Evolutionary conservation across 2,113 vertebrate genomes (phyloP).

Genomic region (Nothobranchius kuhntae): DNA sequence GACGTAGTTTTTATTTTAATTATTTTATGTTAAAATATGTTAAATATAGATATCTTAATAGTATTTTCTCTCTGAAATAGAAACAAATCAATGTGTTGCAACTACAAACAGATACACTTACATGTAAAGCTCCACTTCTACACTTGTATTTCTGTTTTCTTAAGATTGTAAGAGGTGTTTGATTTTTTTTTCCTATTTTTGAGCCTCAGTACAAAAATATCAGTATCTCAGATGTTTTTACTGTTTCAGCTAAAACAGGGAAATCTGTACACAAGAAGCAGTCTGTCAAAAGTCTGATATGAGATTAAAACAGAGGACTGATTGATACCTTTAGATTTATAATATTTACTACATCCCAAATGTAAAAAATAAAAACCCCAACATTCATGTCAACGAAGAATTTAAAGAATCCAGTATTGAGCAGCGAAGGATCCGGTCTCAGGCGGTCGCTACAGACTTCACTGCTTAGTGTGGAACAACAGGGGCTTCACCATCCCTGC

Average conservation of each 20-base stretch:
- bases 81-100: not conserved
- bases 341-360: conserved; percentile 14
- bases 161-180: not conserved
- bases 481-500: conserved; percentile 98
- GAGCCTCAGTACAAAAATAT: conserved; percentile 33
- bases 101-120: not conserved
- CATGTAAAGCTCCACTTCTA: not conserved
- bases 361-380: not conserved
- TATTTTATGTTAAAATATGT: conserved; percentile 1
- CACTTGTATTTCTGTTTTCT: not conserved
- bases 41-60: not conserved
- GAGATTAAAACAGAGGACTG: conserved; percentile 11
- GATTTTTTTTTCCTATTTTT: not conserved
- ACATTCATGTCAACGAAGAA: conserved; percentile 14
- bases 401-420: conserved; percentile 37
- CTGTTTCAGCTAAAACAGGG: not conserved
- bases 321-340: conserved; percentile 17
- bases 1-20: not conserved
- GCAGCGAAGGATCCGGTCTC: conserved; percentile 27
- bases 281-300: conserved; percentile 1
- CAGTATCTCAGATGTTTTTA: conserved; percentile 6
- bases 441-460: not conserved
- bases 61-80: conserved; percentile 11
- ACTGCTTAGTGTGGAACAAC: conserved; percentile 94
- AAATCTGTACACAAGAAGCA: conserved; percentile 15